These are phyloP conservation scores for Eupeodes corollae DNA, from an alignment of 1,140 invertebrate species.

Conservation along the genomic window DNA sequence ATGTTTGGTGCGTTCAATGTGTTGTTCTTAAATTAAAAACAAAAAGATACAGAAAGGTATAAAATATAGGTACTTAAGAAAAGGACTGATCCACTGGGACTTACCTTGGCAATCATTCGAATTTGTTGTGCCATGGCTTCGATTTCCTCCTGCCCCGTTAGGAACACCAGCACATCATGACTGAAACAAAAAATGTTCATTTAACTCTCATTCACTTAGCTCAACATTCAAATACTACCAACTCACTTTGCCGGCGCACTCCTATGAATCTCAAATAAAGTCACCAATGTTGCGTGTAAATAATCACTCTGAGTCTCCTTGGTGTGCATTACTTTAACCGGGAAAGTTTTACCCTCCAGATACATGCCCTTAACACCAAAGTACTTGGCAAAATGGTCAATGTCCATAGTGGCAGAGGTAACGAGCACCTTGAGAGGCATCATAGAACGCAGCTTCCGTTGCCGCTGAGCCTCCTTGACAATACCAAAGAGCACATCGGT, in stretches of 20 bases:
- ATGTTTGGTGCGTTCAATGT: constrained; percentile 38
- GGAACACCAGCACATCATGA: constrained; percentile 89
- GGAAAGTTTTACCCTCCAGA: constrained; percentile 78
- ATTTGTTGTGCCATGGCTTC: constrained; percentile 73
- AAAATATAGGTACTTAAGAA: background rate
- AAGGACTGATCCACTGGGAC: background rate
- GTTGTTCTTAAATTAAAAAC: background rate
- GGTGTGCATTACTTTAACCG: constrained; percentile 70
- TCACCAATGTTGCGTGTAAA: constrained; percentile 64
- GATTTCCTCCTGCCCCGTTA: constrained; percentile 98
- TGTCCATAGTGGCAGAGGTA: constrained; percentile 94
- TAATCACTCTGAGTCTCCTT: constrained; percentile 75
- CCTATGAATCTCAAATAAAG: constrained; percentile 85
- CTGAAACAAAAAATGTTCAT: constrained; percentile 38
- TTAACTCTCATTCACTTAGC: too few species aligned
- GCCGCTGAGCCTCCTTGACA: constrained; percentile 64
- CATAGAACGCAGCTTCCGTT: constrained; percentile 49
- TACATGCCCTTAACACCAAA: constrained; percentile 81
- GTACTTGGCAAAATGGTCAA: constrained; percentile 83
- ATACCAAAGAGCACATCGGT: constrained; percentile 87
- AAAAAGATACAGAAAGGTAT: background rate
- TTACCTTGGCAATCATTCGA: constrained; percentile 57
- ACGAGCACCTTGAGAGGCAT: constrained; percentile 63
- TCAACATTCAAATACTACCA: background rate
- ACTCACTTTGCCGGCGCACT: constrained; percentile 67